Conservation (phyloP, 2,888 invertebrate species). For the Notodromas monacha region DNA sequence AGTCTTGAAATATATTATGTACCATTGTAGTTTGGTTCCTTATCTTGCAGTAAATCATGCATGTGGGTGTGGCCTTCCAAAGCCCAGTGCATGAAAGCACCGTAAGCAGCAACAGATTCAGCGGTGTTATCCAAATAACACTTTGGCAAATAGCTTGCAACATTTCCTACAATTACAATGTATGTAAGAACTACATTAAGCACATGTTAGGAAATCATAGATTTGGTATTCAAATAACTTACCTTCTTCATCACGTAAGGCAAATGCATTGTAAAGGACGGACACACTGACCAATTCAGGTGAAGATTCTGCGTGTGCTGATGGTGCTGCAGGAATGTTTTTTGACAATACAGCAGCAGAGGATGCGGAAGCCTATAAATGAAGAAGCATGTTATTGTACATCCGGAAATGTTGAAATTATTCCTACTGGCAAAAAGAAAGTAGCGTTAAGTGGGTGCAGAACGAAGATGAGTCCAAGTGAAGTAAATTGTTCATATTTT, state of each 20-base stretch:
- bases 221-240: slow-evolving; percentile 4
- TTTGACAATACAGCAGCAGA: slow-evolving; percentile 4
- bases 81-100: slow-evolving; percentile 4
- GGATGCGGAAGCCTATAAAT: slow-evolving; percentile 4
- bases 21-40: slow-evolving; percentile 4
- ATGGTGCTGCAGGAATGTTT: slow-evolving; percentile 2
- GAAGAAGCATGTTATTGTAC: slow-evolving; percentile 4
- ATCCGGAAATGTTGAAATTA: slow-evolving; percentile 4
- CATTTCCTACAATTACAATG: slow-evolving; percentile 4
- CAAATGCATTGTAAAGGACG: slow-evolving; percentile 4
- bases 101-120: slow-evolving; percentile 4
- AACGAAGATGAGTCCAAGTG: slow-evolving; percentile 4
- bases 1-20: slow-evolving; percentile 4
- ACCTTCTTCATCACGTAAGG: slow-evolving; percentile 4
- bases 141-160: slow-evolving; percentile 2
- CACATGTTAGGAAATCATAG: slow-evolving; percentile 4
- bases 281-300: slow-evolving; percentile 2
- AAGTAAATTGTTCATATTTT: slow-evolving; percentile 4
- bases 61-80: slow-evolving; percentile 4
- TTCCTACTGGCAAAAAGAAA: slow-evolving; percentile 2
- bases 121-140: slow-evolving; percentile 4
- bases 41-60: slow-evolving; percentile 2
- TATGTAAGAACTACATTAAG: slow-evolving; percentile 2
- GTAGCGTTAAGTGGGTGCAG: slow-evolving; percentile 4
- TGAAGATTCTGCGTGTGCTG: slow-evolving; percentile 2